A percentile compares a stretch with the other conserved stretches of the same genome.
Evolutionary conservation across 2,888 invertebrate species (phyloP).

Genomic region (Clanis bilineata): DNA sequence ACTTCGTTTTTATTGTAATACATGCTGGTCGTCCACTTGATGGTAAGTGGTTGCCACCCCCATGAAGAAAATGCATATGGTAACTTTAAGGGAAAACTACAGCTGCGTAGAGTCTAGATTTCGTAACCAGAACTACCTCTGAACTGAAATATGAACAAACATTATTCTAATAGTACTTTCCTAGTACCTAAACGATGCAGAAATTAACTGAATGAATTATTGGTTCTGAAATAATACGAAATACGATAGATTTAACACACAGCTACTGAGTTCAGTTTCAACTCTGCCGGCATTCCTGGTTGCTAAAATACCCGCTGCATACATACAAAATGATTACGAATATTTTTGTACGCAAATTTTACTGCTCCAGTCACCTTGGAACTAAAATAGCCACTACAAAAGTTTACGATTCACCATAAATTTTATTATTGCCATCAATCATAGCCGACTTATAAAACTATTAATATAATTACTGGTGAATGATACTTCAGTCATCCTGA

Average conservation of each 20-base stretch:
- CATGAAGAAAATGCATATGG: too few species aligned
- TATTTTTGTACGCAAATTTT: background rate
- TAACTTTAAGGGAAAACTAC: too few species aligned
- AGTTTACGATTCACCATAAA: background rate
- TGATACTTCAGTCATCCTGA: slow-evolving; percentile 20
- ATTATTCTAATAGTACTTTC: too few species aligned
- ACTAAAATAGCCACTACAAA: background rate
- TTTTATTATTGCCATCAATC: slow-evolving; percentile 9
- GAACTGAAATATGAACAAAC: too few species aligned
- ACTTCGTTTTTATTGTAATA: too few species aligned
- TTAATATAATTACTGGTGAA: slow-evolving; percentile 21
- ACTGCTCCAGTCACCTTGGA: background rate
- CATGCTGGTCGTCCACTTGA: too few species aligned
- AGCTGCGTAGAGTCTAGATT: too few species aligned
- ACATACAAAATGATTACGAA: background rate
- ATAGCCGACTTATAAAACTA: background rate
- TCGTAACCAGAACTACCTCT: too few species aligned
- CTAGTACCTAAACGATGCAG: too few species aligned
- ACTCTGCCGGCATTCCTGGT: background rate
- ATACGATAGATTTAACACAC: background rate
- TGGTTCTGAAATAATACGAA: background rate
- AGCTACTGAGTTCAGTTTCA: background rate
- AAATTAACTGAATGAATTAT: background rate
- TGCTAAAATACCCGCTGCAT: background rate
- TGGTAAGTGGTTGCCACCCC: too few species aligned